Evolutionary conservation across 2,113 vertebrate genomes (phyloP), one percentile per base, ranked within the genome.

Genomic region (Scolopax mira): DNA sequence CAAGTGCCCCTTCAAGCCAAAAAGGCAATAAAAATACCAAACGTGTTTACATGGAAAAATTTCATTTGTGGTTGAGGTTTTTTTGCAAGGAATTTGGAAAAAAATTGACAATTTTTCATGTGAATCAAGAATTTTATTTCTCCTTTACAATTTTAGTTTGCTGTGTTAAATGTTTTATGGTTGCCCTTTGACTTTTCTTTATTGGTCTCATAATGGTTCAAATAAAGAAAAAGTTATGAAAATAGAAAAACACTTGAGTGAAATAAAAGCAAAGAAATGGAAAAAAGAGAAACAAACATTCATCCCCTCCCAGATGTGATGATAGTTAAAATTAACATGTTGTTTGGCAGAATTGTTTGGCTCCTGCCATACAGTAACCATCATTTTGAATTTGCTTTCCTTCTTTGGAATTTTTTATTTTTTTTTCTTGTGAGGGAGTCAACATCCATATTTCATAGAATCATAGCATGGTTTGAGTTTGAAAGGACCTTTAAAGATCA

Each of bases 231-330:
- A 84, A 4, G 2, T 27, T 67, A 51, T 83, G 10, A 66, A 78
- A 87, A 79, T 3, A 79, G 42, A n/a, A 62, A 73, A 54, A 49
- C 30, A 0, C 9, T 67, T 58, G 3, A 3, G 21, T 79, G 31
- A 90, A 91, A 90, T 33, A 42, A 73, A 73, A 64, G 1, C 9
- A 49, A 64, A 41, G 10, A 35, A 71, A 21, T 5, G 23, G 16
- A 33, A 70, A 94, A 87, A 66, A 52, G 17, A 69, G 15, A 81
- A 84, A 30, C 1, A 37, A 79, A n/a, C 3, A 35, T 71, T 18
- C 2, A 3, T 13, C 5, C 4, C 5, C 13, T 2, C 7, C 2
- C 5, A 66, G 10, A 3, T 49, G 6, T 66, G 10, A 54, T 54
- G 22, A 1, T 88, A 21, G 25, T 79, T 89, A 55, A 58, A 93